A percentile compares a stretch with the other conserved stretches of the same genome.
These are phyloP conservation scores for Dicrostonyx torquatus DNA, from an alignment of 2,797 vertebrate genomes.

Conservation along the genomic window DNA sequence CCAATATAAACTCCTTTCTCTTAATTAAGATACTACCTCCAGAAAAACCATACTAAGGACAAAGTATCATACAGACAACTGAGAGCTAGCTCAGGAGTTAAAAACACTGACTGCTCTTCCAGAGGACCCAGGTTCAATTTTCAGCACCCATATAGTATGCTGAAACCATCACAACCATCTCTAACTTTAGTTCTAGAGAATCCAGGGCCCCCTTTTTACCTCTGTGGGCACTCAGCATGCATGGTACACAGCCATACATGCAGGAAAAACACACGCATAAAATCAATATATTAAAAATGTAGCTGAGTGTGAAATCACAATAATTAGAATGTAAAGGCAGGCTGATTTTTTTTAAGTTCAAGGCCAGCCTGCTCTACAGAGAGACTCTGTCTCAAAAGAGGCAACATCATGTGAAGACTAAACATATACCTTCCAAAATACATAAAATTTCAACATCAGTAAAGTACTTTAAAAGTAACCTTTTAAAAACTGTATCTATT, in stretches of 20 bases:
- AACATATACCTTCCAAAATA: conserved; percentile 15
- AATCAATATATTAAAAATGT: background rate
- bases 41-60: conserved; percentile 16
- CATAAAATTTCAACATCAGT: conserved; percentile 31
- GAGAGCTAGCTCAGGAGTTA: too few relatives aligned
- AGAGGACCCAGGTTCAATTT: background rate
- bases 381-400: background rate
- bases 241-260: background rate
- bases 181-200: background rate
- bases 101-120: background rate
- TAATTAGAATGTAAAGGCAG: background rate
- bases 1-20: conserved; percentile 39
- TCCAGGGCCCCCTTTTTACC: too few relatives aligned
- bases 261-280: background rate
- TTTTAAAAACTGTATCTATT: background rate
- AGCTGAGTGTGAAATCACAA: background rate
- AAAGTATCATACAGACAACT: background rate
- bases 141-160: background rate
- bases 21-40: conserved; percentile 6
- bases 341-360: background rate
- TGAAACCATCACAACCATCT: too few relatives aligned
- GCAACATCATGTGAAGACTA: background rate
- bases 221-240: background rate
- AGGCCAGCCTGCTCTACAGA: background rate
- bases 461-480: background rate